A percentile compares a stretch with the other conserved stretches of the same genome.
Conservation (phyloP, 2,888 invertebrate species). For the Hecatera dysodea region DNA sequence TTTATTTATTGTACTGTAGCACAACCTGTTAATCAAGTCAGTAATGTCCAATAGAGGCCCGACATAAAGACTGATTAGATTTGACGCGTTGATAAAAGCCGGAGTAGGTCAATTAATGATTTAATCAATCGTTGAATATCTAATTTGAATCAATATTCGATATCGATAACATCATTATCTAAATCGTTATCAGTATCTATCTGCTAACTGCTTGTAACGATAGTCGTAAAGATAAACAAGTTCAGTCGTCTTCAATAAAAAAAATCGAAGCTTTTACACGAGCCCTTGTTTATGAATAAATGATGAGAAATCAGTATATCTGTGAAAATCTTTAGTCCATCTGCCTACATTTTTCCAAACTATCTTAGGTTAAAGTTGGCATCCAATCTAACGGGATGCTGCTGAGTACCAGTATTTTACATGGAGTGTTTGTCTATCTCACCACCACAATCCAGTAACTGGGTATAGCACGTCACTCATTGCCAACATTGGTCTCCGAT, state of each 20-base stretch:
- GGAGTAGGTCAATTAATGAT: slow-evolving; percentile 23
- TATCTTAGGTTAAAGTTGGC: neutral
- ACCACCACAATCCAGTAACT: neutral
- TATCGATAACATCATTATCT: slow-evolving; percentile 37
- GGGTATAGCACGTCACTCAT: neutral
- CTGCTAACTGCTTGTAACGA: slow-evolving; percentile 27
- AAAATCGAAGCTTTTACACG: neutral
- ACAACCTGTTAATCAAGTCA: neutral
- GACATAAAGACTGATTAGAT: slow-evolving; percentile 9
- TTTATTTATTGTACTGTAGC: neutral
- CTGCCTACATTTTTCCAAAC: neutral
- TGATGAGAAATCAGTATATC: slow-evolving; percentile 12
- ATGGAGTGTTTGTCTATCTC: neutral
- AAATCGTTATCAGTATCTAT: slow-evolving; percentile 23
- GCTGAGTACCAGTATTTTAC: neutral
- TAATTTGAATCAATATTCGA: slow-evolving; percentile 31
- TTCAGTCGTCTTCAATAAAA: neutral
- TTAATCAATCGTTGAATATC: slow-evolving; percentile 33
- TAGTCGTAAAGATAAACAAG: neutral
- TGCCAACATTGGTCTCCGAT: neutral
- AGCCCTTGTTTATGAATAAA: slow-evolving; percentile 16
- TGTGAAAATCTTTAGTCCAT: slow-evolving; percentile 28
- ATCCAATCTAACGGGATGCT: neutral
- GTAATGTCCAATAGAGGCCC: neutral
- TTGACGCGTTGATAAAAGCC: slow-evolving; percentile 24